Percentiles rank a stretch among this genome's conserved stretches.
phyloP scores from a whole-genome alignment of 2,113 vertebrate species.

The Cranoglanis bouderius region DNA sequence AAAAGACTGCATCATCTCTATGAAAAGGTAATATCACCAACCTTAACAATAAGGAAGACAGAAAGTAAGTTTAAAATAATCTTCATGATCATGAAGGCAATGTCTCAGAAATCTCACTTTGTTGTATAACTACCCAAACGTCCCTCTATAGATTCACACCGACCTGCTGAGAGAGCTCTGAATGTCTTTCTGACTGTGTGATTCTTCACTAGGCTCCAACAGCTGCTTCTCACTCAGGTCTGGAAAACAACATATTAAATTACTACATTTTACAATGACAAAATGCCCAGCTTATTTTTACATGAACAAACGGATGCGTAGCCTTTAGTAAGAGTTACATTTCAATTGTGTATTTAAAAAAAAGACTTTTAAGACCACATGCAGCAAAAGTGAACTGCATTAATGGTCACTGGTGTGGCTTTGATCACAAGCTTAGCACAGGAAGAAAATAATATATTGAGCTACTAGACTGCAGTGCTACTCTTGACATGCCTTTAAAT shows the following conservation, averaged over 20 bases:
- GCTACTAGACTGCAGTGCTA: neutral
- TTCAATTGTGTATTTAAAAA: neutral
- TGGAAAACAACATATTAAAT: constrained; percentile 47
- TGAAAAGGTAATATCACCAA: neutral
- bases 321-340: neutral
- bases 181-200: constrained; percentile 53
- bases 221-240: constrained; percentile 68
- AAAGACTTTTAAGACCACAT: neutral
- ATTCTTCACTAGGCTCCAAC: constrained; percentile 60
- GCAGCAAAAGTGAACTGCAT: neutral
- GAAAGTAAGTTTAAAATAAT: neutral
- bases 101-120: neutral
- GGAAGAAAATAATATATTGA: neutral
- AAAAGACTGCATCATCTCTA: neutral
- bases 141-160: constrained; percentile 7
- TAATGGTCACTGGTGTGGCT: neutral
- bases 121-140: neutral
- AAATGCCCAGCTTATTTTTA: neutral
- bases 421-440: neutral
- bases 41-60: neutral
- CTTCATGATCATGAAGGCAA: neutral
- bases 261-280: neutral
- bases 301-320: neutral
- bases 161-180: constrained; percentile 70
- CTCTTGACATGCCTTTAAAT: neutral